Evolutionary conservation across 2,113 vertebrate genomes (phyloP), one percentile per base, ranked within the genome.

Genomic region (Gymnorhina tibicen): DNA sequence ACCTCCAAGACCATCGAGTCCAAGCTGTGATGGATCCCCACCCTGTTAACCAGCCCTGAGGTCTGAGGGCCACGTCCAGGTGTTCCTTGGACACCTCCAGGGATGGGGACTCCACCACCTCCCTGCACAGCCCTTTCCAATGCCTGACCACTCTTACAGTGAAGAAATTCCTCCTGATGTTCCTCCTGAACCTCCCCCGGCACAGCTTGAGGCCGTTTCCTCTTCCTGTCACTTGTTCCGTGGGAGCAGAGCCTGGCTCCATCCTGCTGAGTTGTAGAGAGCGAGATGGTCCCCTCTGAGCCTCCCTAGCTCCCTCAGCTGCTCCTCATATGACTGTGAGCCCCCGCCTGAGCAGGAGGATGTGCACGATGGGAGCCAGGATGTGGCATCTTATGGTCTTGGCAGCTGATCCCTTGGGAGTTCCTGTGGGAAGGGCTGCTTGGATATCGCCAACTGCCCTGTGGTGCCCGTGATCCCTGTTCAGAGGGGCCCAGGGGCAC

Each of bases 381-480:
- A 24, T 0, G 0, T 3, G 6, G 44, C 44, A 47, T 23, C 59
- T 55, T 1, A 0, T 37, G 58, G 62, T 24, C 53, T 59, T 49
- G 42, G 68, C 50, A 78, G 37, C 35, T 39, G 73, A 27, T 64
- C 3, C 44, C 35, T 41, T 12, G 35, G 32, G 42, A 32, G 5
- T 18, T 30, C 11, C 66, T 26, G 15, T 0, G 7, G 58, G 49
- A 69, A 64, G 74, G 30, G 64, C 58, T 53, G 20, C 35, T 59
- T 72, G n/a, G 26, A 4, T 21, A 21, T 4, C 26, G 6, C 47
- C 58, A 35, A 0, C 10, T 2, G 10, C 4, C 46, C 23, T 7
- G 33, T 18, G 62, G 16, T 47, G 28, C n/a, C 15, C 0, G 0
- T 17, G n/a, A 13, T 35, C 11, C 21, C 16, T 7, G 5, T 12